phyloP scores from a whole-genome alignment of 1,140 invertebrate species.

The Drosophila aff. region DNA sequence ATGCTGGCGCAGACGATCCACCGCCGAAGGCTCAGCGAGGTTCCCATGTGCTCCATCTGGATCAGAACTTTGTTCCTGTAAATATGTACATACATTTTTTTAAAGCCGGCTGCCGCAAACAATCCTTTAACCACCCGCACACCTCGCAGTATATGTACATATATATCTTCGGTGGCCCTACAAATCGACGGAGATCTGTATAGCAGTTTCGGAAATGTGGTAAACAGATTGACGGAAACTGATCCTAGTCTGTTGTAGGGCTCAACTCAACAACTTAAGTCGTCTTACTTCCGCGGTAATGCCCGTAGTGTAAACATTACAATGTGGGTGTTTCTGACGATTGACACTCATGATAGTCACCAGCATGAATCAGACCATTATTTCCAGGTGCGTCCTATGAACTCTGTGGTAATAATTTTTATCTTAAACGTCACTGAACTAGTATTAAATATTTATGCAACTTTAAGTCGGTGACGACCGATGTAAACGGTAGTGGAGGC shows the following conservation, averaged over 20 bases:
- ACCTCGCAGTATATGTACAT: neutral
- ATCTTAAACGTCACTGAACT: neutral
- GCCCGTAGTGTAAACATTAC: constrained; percentile 10
- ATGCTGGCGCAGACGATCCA: constrained; percentile 1
- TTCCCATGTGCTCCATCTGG: constrained; percentile 33
- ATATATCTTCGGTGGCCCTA: neutral
- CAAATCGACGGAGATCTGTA: neutral
- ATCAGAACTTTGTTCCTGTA: constrained; percentile 7
- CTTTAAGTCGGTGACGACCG: neutral
- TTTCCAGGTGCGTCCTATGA: neutral
- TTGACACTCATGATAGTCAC: neutral
- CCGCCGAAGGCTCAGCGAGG: neutral
- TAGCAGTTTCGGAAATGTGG: constrained; percentile 22
- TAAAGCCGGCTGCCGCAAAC: neutral
- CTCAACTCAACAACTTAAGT: neutral
- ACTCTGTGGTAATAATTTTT: no score
- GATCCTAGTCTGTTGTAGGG: neutral
- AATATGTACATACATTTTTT: constrained; percentile 15
- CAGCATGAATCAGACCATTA: neutral
- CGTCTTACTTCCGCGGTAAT: constrained; percentile 11
- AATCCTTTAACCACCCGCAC: constrained; percentile 45
- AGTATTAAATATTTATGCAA: neutral
- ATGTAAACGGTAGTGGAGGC: neutral
- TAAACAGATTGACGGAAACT: constrained; percentile 20
- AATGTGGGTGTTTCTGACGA: neutral